These are phyloP conservation scores for Lycaon pictus DNA, from an alignment of 2,113 vertebrate genomes.

Conservation along the genomic window DNA sequence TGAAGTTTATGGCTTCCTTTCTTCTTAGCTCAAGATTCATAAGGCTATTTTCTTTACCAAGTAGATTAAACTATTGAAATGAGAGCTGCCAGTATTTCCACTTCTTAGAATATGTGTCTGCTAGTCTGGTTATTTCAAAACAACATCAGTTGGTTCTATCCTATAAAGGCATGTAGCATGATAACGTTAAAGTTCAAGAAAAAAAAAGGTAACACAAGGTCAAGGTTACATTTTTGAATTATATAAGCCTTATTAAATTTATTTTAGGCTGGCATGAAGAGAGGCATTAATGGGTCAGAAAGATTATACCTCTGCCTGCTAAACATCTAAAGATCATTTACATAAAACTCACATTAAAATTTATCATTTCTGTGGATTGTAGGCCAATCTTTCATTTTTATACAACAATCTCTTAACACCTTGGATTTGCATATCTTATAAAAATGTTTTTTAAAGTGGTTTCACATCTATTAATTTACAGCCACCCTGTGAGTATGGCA, in stretches of 20 bases:
- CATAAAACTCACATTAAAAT: constrained; percentile 57
- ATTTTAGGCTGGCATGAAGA: not conserved
- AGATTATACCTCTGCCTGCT: constrained; percentile 19
- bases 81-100: not conserved
- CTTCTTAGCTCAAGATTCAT: not conserved
- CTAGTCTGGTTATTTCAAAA: constrained; percentile 44
- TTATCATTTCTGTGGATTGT: constrained; percentile 41
- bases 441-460: constrained; percentile 54
- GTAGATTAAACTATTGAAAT: constrained; percentile 38
- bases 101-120: not conserved
- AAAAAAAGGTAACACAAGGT: not conserved
- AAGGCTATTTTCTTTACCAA: constrained; percentile 21
- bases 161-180: not conserved
- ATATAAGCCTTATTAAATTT: constrained; percentile 47
- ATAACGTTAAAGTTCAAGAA: constrained; percentile 19
- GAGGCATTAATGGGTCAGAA: constrained; percentile 25
- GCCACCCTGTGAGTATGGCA: not conserved
- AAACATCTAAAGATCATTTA: constrained; percentile 59
- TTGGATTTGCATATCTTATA: constrained; percentile 66
- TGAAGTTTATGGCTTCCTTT: constrained; percentile 28
- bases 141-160: not conserved
- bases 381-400: constrained; percentile 59
- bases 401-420: constrained; percentile 52
- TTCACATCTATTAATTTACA: constrained; percentile 54
- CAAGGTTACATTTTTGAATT: constrained; percentile 25